Base-by-base conservation (phyloP, 2,797 vertebrate species). In the Harpagifer antarcticus region DNA sequence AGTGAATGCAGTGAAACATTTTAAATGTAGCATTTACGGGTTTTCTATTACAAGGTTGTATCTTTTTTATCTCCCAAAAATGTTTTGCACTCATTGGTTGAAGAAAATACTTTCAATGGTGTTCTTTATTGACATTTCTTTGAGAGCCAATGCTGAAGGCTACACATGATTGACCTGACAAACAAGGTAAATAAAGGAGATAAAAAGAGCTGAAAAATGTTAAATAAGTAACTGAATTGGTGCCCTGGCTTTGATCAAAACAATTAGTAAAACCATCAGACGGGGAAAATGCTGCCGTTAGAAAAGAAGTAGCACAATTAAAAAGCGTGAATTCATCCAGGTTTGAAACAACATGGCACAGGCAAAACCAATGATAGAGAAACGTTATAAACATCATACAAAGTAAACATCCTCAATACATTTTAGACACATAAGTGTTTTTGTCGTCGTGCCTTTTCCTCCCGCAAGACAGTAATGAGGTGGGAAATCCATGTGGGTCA, bases 401-500 rank as follows among this genome's bases (percentile, higher is more conserved):
- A 67, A 20, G 63, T 61, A 60, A 27, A 33, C 37, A 20, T 56
- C 63, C 16, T 50, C 47, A 10, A 31, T 48, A 56, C 17, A 44
- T 62, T 40, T 65, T 33, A 52, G 49, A 72, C 49, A 72, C 72
- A 63, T 17, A 16, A 63, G 16, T 56, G 62, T 52, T 80, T 65
- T 57, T 53, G 68, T 40, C 50, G 58, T 31, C 44, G 64, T 66
- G 19, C 23, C 8, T n/a, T 42, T n/a, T 37, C 33, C 44, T 73
- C 81, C 53, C 66, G 14, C n/a, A n/a, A 86, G 84, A 78, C 72
- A n/a, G 8, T 87, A 82, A 86, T 74, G 76, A 88, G 79, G 71
- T 15, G 72, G 75, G 77, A 67, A 68, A 65, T 66, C 68, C 67
- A 10, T 15, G 64, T 15, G 11, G 72, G 83, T 72, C 73, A 68